A percentile compares a stretch with the other conserved stretches of the same genome.
These are phyloP conservation scores for Grantiella picta DNA, from an alignment of 2,113 vertebrate species.

Conservation along the genomic window DNA sequence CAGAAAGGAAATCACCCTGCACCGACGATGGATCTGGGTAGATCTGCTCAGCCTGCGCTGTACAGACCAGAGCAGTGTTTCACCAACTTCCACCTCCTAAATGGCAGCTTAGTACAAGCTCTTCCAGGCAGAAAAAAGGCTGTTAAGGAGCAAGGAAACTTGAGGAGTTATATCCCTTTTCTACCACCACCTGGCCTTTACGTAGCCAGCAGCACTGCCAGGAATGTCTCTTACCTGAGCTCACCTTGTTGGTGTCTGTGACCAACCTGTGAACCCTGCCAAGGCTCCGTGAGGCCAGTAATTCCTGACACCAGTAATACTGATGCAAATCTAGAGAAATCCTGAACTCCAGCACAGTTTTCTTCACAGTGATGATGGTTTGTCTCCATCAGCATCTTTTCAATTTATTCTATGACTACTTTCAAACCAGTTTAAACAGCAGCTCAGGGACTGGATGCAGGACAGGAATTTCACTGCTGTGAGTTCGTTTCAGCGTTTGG, in stretches of 20 bases:
- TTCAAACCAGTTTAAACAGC: neutral
- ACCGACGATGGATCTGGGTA: accelerated
- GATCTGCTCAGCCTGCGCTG: neutral
- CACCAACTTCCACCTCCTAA: neutral
- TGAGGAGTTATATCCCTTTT: neutral
- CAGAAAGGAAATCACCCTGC: neutral
- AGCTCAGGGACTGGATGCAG: neutral
- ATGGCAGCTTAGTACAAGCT: neutral
- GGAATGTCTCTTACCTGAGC: neutral
- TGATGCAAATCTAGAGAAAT: neutral
- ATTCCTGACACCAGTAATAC: neutral
- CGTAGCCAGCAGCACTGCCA: accelerated
- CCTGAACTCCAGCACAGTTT: neutral
- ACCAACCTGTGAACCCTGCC: neutral
- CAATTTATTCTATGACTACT: neutral
- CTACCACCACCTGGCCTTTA: neutral
- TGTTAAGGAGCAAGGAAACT: neutral
- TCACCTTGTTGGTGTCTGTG: neutral
- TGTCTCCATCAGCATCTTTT: neutral
- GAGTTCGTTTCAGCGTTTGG: neutral
- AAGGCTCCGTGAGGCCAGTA: neutral
- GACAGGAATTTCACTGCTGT: neutral
- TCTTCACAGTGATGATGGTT: neutral
- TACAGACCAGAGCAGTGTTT: neutral
- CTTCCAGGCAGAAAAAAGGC: neutral